phyloP scores from a whole-genome alignment of 1,140 invertebrate species.

The Drosophila mayri region DNA sequence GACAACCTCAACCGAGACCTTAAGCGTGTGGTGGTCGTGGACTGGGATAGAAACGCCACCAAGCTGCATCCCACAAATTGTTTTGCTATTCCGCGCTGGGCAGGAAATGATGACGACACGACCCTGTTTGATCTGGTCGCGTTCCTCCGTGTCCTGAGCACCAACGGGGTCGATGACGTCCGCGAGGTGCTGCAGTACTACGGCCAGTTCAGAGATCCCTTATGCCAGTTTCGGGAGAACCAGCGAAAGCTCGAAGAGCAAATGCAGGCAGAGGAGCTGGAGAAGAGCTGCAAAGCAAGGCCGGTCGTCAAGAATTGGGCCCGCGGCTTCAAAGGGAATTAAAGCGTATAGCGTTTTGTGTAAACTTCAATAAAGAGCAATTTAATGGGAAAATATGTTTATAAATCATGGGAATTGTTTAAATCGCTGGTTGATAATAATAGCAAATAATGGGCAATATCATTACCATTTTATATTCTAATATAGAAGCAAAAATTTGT shows the following conservation, averaged over 20 bases:
- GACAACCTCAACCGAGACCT: conserved; percentile 97
- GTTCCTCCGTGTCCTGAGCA: conserved; percentile 95
- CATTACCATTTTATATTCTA: background rate
- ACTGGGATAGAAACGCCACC: conserved; percentile 96
- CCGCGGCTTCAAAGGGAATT: conserved; percentile 60
- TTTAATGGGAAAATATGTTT: background rate
- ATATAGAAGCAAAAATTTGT: no score
- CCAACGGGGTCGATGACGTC: conserved; percentile 96
- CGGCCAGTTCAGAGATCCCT: conserved; percentile 96
- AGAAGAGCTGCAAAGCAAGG: conserved; percentile 63
- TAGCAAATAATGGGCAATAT: no score
- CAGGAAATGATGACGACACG: conserved; percentile 96
- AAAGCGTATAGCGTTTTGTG: conserved; percentile 3
- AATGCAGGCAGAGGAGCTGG: conserved; percentile 86
- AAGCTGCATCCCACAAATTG: conserved; percentile 95
- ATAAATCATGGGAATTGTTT: background rate
- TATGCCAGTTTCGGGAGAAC: conserved; percentile 95
- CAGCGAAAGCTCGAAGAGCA: conserved; percentile 90
- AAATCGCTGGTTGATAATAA: no score
- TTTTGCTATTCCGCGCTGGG: conserved; percentile 96
- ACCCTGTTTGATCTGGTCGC: conserved; percentile 95
- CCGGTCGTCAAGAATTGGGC: conserved; percentile 77
- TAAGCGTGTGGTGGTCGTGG: conserved; percentile 97
- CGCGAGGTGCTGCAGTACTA: conserved; percentile 97
- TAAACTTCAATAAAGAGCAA: background rate